Evolutionary conservation across 2,888 invertebrate genomes (phyloP).

Genomic region (Slavum lentiscoides): DNA sequence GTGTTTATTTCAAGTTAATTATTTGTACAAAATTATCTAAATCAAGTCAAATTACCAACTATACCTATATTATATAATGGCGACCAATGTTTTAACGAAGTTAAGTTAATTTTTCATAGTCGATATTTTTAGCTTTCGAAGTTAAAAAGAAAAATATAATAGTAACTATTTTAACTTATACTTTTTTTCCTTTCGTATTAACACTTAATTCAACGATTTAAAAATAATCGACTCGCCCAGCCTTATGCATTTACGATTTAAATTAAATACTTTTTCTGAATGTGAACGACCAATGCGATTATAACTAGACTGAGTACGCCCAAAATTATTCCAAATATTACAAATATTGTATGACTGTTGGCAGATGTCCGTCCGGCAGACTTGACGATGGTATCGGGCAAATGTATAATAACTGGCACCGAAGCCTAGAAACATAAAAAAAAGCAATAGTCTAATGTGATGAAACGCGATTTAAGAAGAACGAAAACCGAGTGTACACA

Average conservation of each 20-base stretch:
- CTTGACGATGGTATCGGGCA: constrained; percentile 61
- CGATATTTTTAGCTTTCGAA: too few relatives aligned
- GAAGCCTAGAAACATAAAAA: constrained; percentile 56
- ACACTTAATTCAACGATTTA: neutral
- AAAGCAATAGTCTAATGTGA: neutral
- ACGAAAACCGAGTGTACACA: constrained; percentile 57
- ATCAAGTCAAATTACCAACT: too few relatives aligned
- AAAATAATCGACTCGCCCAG: neutral
- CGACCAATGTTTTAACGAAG: too few relatives aligned
- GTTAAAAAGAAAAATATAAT: too few relatives aligned
- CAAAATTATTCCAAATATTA: constrained; percentile 73
- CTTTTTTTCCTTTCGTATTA: too few relatives aligned
- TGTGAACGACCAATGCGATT: constrained; percentile 74
- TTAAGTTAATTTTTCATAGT: too few relatives aligned
- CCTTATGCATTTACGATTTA: neutral
- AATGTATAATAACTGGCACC: constrained; percentile 63
- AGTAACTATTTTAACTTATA: too few relatives aligned
- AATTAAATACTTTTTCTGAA: constrained; percentile 69
- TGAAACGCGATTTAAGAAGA: neutral
- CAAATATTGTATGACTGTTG: constrained; percentile 64
- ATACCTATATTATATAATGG: too few relatives aligned
- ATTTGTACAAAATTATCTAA: too few relatives aligned
- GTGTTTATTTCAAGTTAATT: too few relatives aligned
- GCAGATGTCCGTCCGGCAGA: constrained; percentile 58
- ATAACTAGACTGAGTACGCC: constrained; percentile 76